A percentile compares a stretch with the other conserved stretches of the same genome.
These are phyloP conservation scores for Pelvicachromis taeniatus DNA, from an alignment of 2,113 vertebrate species.

Conservation along the genomic window DNA sequence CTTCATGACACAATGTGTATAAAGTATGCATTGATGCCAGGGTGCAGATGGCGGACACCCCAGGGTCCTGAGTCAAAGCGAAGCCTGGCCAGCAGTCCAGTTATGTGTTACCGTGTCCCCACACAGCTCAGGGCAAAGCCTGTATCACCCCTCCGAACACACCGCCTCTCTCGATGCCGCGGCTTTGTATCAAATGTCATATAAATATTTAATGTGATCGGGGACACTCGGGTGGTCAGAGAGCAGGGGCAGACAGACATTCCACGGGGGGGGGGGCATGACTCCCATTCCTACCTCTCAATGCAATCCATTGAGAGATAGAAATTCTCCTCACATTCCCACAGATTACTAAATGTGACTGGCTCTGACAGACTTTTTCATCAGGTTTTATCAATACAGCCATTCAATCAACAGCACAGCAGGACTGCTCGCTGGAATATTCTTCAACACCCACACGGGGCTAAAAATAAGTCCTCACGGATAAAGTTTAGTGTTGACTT, in stretches of 20 bases:
- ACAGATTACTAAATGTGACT: constrained; percentile 12
- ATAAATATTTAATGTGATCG: constrained; percentile 60
- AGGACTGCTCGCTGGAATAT: constrained; percentile 20
- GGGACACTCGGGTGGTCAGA: constrained; percentile 13
- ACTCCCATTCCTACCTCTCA: constrained; percentile 26
- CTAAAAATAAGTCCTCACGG: background rate
- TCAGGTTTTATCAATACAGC: constrained; percentile 33
- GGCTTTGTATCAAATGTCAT: constrained; percentile 42
- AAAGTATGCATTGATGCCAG: constrained; percentile 17
- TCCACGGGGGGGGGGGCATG: background rate
- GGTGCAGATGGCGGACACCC: constrained; percentile 60
- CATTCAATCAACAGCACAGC: constrained; percentile 52
- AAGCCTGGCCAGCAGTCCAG: constrained; percentile 7
- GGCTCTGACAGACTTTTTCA: background rate
- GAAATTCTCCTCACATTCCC: constrained; percentile 19
- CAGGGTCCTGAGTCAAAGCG: constrained; percentile 31
- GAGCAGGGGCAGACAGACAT: background rate
- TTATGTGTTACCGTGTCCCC: constrained; percentile 9
- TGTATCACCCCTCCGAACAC: background rate
- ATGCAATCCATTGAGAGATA: constrained; percentile 18
- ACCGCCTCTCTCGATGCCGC: background rate
- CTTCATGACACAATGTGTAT: constrained; percentile 22
- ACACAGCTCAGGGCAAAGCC: constrained; percentile 23
- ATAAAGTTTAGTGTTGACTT: background rate
- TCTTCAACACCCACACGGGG: background rate